These are phyloP conservation scores for Buphagus erythrorhynchus DNA, from an alignment of 2,797 vertebrate genomes.

Conservation along the genomic window DNA sequence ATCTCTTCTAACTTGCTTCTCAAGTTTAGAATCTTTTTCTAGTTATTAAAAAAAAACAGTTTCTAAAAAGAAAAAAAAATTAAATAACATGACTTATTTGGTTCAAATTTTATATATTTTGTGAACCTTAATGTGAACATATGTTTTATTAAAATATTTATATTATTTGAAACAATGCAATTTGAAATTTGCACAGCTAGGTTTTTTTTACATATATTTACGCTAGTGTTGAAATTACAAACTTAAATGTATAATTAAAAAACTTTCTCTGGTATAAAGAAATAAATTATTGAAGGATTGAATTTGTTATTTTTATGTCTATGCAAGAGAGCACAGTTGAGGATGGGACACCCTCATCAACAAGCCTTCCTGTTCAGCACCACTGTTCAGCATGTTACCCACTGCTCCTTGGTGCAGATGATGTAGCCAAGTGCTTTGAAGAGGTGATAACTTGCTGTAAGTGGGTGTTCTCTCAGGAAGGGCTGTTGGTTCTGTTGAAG, in stretches of 20 bases:
- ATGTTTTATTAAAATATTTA: constrained; percentile 76
- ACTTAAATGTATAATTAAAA: constrained; percentile 63
- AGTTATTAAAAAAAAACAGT: not conserved
- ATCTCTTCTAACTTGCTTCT: constrained; percentile 23
- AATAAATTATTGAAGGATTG: constrained; percentile 81
- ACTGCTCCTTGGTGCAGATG: not conserved
- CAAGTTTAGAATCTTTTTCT: constrained; percentile 7
- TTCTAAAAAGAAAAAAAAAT: not conserved
- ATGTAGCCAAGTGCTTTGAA: not conserved
- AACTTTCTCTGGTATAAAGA: constrained; percentile 39
- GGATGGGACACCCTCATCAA: not conserved
- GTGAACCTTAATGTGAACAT: constrained; percentile 70
- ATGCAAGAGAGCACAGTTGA: not conserved
- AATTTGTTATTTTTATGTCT: constrained; percentile 10
- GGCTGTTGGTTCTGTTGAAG: not conserved
- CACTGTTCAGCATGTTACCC: not conserved
- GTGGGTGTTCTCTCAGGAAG: not conserved
- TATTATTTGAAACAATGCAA: constrained; percentile 72
- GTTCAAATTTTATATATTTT: constrained; percentile 65
- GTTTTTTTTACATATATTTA: constrained; percentile 41
- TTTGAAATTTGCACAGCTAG: constrained; percentile 81
- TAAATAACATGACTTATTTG: not conserved
- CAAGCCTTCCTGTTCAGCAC: not conserved
- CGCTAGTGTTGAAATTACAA: constrained; percentile 41
- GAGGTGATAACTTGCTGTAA: not conserved